Evolutionary conservation across 1,140 invertebrate species (phyloP).

Genomic region (Doryteuthis pealeii): DNA sequence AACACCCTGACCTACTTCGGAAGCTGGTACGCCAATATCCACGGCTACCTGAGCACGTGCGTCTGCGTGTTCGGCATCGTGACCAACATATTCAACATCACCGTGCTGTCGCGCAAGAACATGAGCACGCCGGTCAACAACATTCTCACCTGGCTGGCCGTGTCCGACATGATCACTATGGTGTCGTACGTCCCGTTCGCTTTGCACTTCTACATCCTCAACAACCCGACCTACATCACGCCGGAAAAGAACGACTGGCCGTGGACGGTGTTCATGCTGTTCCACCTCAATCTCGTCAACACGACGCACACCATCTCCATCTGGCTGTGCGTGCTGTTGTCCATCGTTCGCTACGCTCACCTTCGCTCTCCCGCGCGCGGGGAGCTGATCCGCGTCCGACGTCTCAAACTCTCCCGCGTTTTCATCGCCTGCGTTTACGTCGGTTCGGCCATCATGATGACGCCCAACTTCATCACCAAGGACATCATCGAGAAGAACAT

Average conservation of each 20-base stretch:
- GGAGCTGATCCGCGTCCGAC: conserved; percentile 65
- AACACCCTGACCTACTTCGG: background rate
- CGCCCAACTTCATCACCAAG: conserved; percentile 70
- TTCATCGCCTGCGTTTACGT: conserved; percentile 75
- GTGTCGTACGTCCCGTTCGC: conserved; percentile 84
- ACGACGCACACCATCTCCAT: conserved; percentile 92
- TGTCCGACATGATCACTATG: conserved; percentile 86
- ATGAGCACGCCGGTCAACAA: conserved; percentile 83
- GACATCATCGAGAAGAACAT: conserved; percentile 27
- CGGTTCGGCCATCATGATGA: conserved; percentile 73
- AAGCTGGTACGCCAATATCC: conserved; percentile 61
- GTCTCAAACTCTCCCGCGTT: conserved; percentile 67
- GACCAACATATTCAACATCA: conserved; percentile 85
- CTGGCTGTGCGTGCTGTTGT: conserved; percentile 86
- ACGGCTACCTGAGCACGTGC: conserved; percentile 72
- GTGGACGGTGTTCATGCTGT: conserved; percentile 54
- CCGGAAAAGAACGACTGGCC: conserved; percentile 41
- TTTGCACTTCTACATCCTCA: conserved; percentile 64
- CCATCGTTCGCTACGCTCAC: conserved; percentile 88
- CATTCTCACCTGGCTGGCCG: conserved; percentile 80
- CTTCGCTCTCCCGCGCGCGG: conserved; percentile 72
- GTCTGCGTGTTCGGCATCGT: conserved; percentile 87
- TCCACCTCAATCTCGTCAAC: conserved; percentile 69
- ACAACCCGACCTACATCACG: conserved; percentile 24
- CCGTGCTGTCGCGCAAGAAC: conserved; percentile 82